phyloP scores from a whole-genome alignment of 2,797 vertebrate species.

The Sebastes oblongus region DNA sequence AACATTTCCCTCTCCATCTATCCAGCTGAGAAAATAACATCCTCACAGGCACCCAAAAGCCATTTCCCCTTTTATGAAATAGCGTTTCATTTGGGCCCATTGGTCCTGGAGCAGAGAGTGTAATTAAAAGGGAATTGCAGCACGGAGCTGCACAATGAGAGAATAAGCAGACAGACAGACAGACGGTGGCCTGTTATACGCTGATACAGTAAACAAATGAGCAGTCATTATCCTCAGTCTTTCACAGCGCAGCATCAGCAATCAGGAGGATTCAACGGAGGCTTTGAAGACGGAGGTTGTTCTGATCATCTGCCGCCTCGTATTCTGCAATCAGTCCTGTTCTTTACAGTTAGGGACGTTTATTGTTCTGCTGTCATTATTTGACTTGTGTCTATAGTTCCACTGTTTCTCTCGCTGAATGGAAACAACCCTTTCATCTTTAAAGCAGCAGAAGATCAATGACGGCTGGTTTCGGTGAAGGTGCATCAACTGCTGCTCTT shows the following conservation, averaged over 20 bases:
- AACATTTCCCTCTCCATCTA: slow-evolving; percentile 10
- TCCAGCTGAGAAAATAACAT: slow-evolving; percentile 31
- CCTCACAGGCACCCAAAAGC: slow-evolving; percentile 35
- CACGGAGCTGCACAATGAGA: slow-evolving; percentile 64
- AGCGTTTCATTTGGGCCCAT: slow-evolving; percentile 53
- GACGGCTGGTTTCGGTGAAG: not conserved
- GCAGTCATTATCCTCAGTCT: slow-evolving; percentile 43
- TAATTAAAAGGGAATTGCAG: slow-evolving; percentile 74
- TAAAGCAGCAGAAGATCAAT: not conserved
- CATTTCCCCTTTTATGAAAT: slow-evolving; percentile 54
- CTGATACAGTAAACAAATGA: slow-evolving; percentile 70
- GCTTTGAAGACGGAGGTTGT: not conserved
- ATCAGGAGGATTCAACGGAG: slow-evolving; percentile 22
- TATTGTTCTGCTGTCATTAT: slow-evolving; percentile 33
- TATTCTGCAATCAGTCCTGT: not conserved
- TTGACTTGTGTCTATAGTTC: not conserved
- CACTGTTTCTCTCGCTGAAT: slow-evolving; percentile 4
- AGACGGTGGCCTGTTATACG: slow-evolving; percentile 53
- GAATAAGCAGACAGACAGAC: slow-evolving; percentile 35
- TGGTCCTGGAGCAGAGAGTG: slow-evolving; percentile 51
- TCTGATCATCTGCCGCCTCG: slow-evolving; percentile 17
- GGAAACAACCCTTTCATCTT: not conserved
- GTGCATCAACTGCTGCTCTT: not conserved
- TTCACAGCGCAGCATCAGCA: slow-evolving; percentile 31
- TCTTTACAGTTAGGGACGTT: not conserved